These are phyloP conservation scores for Aplodontia rufa DNA, from an alignment of 2,113 vertebrate genomes.

Conservation along the genomic window DNA sequence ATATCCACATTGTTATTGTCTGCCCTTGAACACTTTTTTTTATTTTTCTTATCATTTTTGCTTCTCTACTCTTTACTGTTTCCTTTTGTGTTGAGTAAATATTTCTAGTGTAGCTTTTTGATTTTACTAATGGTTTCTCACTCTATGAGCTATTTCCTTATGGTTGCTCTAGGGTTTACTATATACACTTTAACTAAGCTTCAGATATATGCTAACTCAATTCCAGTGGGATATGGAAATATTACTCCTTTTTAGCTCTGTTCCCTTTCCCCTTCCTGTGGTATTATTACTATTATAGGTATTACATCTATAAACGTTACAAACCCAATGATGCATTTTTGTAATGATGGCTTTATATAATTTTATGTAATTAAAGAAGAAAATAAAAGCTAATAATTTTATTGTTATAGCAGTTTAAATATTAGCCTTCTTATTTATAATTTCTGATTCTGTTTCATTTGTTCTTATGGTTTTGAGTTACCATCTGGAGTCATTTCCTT, in stretches of 20 bases:
- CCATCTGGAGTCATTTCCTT: constrained; percentile 42
- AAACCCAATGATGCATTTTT: background rate
- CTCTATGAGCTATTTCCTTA: background rate
- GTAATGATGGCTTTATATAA: background rate
- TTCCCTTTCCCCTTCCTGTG: background rate
- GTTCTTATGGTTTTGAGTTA: constrained; percentile 7
- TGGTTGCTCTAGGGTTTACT: background rate
- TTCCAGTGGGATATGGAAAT: background rate
- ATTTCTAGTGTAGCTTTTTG: background rate
- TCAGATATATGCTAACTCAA: background rate
- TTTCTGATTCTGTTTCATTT: constrained; percentile 44
- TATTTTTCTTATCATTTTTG: background rate
- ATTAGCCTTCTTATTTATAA: constrained; percentile 23
- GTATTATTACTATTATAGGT: background rate
- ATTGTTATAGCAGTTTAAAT: background rate
- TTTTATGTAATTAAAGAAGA: background rate
- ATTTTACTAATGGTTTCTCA: background rate
- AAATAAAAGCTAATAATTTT: constrained; percentile 24
- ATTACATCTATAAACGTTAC: background rate
- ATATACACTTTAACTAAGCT: background rate
- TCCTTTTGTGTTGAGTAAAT: background rate
- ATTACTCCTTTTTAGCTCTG: background rate
- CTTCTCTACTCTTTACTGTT: background rate
- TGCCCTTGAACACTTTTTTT: background rate
- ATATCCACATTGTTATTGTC: background rate